Evolutionary conservation across 2,797 vertebrate species (phyloP), one percentile per base, ranked within the genome.

Genomic region (Pangasius macronema): DNA sequence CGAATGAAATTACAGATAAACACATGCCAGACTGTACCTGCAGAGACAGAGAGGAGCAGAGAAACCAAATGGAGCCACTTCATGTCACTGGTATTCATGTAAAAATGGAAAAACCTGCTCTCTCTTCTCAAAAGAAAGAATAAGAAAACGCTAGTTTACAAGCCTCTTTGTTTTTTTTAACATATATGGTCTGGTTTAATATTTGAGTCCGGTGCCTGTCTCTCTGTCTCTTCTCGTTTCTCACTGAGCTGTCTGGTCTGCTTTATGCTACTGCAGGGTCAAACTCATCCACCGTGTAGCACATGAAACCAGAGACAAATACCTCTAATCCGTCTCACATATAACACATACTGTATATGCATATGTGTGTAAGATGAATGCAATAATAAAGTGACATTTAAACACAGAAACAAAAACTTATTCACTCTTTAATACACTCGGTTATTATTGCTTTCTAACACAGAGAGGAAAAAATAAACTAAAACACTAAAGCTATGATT

Each of bases 231-330:
- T 80, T 22, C 36, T 46, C 24, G 3, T 16, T 57, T 27, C 77
- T 27, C 77, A 39, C 59, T 49, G 36, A 88, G 18, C 76, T 22
- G 30, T 85, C 51, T 30, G 65, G 67, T 30, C 24, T 65, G 39
- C 73, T 73, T 55, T 82, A 49, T 81, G 65, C 49, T 61, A 82
- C 63, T 59, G 79, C 87, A 82, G 33, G 77, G 39, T 67, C 79
- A 88, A 65, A 76, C 30, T 49, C 18, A 53, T 73, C 73, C 57
- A 22, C 84, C 33, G 57, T 86, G 65, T 65, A 83, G 68, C 49
- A 81, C 83, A 86, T 88, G 88, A 86, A 88, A 88, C 84, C 80
- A 82, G 84, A 88, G 68, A 85, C 87, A 83, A 59, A 88, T 70
- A 70, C 49, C n/a, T 61, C 39, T 84, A 86, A 88, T 61, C 79